phyloP scores from a whole-genome alignment of 2,113 vertebrate genomes.

The Microtus montanus region DNA sequence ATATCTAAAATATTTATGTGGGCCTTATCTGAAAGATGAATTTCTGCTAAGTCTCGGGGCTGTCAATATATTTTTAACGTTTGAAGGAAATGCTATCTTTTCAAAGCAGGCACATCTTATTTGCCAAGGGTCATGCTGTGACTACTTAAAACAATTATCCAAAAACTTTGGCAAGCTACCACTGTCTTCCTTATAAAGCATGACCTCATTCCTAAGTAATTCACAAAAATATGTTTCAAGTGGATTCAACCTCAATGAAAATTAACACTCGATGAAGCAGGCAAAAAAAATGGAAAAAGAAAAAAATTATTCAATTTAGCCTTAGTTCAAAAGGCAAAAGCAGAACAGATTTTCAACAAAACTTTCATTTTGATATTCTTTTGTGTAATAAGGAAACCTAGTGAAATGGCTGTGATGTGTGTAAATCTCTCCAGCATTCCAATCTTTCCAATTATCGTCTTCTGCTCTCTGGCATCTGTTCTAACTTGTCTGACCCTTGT shows the following conservation, averaged over 20 bases:
- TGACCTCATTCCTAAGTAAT: constrained; percentile 64
- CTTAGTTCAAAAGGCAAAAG: constrained; percentile 16
- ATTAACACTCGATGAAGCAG: constrained; percentile 56
- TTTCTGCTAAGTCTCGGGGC: constrained; percentile 56
- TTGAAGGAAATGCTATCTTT: constrained; percentile 76
- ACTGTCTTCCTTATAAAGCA: constrained; percentile 56
- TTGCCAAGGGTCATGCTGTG: constrained; percentile 70
- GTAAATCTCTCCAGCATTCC: background rate
- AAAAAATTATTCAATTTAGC: constrained; percentile 61
- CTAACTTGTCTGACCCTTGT: background rate
- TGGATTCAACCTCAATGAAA: constrained; percentile 42
- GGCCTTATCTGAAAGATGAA: constrained; percentile 76
- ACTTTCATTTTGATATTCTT: constrained; percentile 33
- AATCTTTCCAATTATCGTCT: background rate
- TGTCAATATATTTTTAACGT: constrained; percentile 78
- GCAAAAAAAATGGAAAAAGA: constrained; percentile 33
- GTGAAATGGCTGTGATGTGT: background rate
- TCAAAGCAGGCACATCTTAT: constrained; percentile 64
- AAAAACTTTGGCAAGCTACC: constrained; percentile 61
- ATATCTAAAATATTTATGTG: constrained; percentile 80
- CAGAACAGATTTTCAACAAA: constrained; percentile 3
- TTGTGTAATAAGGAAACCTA: background rate
- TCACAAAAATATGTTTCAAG: constrained; percentile 59
- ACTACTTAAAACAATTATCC: constrained; percentile 63
- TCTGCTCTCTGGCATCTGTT: background rate